These are phyloP conservation scores for Amazona ochrocephala DNA, from an alignment of 2,797 vertebrate genomes.

Conservation along the genomic window DNA sequence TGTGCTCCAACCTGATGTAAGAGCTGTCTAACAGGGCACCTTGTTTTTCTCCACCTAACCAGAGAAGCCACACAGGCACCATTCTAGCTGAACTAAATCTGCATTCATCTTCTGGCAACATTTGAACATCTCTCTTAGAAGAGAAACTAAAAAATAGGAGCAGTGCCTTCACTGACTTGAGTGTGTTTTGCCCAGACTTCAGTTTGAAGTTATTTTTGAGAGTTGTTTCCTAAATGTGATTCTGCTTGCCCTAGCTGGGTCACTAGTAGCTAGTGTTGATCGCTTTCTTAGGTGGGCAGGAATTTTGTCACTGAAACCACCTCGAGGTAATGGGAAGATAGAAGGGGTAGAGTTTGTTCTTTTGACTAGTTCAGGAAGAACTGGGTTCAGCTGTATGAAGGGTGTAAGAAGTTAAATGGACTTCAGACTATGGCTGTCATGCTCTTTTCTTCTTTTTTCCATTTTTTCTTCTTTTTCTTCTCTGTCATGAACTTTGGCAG, in stretches of 20 bases:
- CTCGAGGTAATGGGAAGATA: background rate
- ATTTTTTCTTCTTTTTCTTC: background rate
- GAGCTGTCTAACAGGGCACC: background rate
- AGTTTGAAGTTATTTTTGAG: background rate
- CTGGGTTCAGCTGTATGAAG: background rate
- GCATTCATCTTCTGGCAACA: background rate
- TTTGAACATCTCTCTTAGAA: background rate
- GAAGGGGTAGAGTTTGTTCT: background rate
- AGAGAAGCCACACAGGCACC: background rate
- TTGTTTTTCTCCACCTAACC: background rate
- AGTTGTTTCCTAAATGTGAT: background rate
- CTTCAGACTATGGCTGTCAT: background rate
- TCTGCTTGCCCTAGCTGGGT: background rate
- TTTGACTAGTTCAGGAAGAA: background rate
- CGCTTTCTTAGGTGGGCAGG: background rate
- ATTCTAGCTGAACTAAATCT: background rate
- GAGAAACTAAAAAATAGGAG: rapidly evolving
- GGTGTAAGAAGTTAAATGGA: background rate
- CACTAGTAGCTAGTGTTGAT: background rate
- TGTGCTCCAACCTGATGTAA: background rate
- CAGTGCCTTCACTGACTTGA: background rate
- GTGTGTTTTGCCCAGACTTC: background rate
- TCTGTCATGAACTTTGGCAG: background rate
- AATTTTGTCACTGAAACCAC: background rate
- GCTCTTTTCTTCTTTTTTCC: background rate